Evolutionary conservation across 2,797 vertebrate genomes (phyloP).

Genomic region (Eulemur rubriventer): DNA sequence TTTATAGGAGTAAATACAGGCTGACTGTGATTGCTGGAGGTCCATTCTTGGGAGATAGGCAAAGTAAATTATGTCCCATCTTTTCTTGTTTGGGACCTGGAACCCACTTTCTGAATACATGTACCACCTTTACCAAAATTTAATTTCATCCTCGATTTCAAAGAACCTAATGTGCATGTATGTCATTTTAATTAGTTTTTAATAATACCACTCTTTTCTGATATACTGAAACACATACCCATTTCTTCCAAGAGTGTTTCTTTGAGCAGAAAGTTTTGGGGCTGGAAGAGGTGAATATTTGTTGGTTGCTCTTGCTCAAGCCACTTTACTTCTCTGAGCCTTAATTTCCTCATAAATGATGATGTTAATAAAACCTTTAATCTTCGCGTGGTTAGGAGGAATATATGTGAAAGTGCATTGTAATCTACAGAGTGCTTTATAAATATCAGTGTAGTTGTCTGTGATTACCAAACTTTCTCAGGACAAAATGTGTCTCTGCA

Average conservation of each 20-base stretch:
- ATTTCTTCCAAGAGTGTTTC: not conserved
- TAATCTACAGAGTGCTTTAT: not conserved
- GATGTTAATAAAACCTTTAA: not conserved
- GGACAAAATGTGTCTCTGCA: not conserved
- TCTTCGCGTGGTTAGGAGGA: not conserved
- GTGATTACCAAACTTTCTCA: not conserved
- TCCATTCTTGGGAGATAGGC: not conserved
- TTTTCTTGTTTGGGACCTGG: not conserved
- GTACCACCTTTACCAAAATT: not conserved
- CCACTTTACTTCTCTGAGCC: not conserved
- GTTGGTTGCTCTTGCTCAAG: not conserved
- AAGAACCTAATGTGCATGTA: not conserved
- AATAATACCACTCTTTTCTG: not conserved
- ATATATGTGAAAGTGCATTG: not conserved
- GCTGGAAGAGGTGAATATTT: not conserved
- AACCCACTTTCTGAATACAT: not conserved
- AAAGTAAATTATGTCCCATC: not conserved
- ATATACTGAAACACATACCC: not conserved
- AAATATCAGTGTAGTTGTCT: not conserved
- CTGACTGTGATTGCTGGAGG: not conserved
- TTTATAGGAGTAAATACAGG: not conserved
- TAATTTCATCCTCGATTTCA: not conserved
- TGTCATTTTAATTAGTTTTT: conserved; percentile 29
- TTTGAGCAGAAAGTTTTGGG: conserved; percentile 18
- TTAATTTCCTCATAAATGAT: conserved; percentile 14